Evolutionary conservation across 2,888 invertebrate species (phyloP), one percentile per base, ranked within the genome.

Genomic region (Apamea epomidion): DNA sequence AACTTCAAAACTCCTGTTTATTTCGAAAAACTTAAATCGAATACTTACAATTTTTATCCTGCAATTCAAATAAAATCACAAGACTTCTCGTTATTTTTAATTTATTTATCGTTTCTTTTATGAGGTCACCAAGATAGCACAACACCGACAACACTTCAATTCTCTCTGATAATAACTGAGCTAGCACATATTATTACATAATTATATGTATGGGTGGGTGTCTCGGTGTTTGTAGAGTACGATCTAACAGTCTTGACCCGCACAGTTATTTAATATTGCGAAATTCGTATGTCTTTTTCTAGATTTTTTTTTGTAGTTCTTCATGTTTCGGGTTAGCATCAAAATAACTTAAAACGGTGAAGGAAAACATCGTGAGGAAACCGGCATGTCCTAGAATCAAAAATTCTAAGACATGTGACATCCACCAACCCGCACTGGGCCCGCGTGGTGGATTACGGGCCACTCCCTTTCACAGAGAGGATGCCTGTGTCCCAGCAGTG

Each of bases 101-200:
- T 18, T 6, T 48, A 76, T 79, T 78, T 68, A 78, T 77, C 60
- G 18, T 62, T 76, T 48, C 32, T 67, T 65, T 54, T 67, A 72
- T 62, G 64, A 76, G 85, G 87, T 85, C 83, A 87, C 73, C 1
- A 7, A 14, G 64, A 79, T 80, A 81, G 7, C 65, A 77, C 54
- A 21, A n/a, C 58, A 76, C 48, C 69, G 25, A 64, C 88, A 82
- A 79, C 84, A 78, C 85, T 78, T 54, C 75, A 67, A 83, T 83
- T 81, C 71, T 62, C n/a, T 42, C 68, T 76, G 81, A 86, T 88
- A 79, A 82, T 77, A 87, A 90, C 89, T 90, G 84, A 85, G 70
- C 68, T 21, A 54, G 62, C 54, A 80, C 60, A 25, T 77, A 65
- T 60, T 58, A 68, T 76, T 48, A 77, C 64, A 45, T 62, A 65